Percentiles rank a stretch among this genome's conserved stretches.
phyloP scores from a whole-genome alignment of 2,888 invertebrate species.

The Ecliptopera silaceata region DNA sequence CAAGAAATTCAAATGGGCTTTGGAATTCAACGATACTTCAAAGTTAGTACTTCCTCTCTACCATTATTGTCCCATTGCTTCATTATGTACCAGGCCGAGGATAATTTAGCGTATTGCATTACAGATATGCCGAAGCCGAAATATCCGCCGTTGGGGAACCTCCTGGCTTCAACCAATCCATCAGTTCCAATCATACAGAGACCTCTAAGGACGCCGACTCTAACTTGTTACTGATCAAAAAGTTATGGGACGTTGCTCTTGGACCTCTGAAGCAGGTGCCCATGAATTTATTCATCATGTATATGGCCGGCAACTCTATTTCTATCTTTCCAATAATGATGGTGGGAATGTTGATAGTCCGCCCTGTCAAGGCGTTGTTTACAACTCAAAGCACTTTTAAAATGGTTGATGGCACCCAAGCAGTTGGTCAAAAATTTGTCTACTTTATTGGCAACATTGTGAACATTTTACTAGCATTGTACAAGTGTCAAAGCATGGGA shows the following conservation, averaged over 20 bases:
- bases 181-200: slow-evolving; percentile 89
- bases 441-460: slow-evolving; percentile 97
- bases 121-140: slow-evolving; percentile 53
- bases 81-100: background rate
- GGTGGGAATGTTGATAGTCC: slow-evolving; percentile 99
- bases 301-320: slow-evolving; percentile 99
- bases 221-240: slow-evolving; percentile 93
- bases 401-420: slow-evolving; percentile 96
- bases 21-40: slow-evolving; percentile 79
- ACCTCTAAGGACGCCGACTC: slow-evolving; percentile 92
- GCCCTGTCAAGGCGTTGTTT: slow-evolving; percentile 97
- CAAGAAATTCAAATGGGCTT: slow-evolving; percentile 85
- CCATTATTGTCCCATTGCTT: background rate
- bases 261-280: slow-evolving; percentile 98
- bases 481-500: slow-evolving; percentile 99
- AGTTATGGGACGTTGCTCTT: slow-evolving; percentile 98
- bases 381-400: slow-evolving; percentile 95
- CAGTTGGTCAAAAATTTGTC: slow-evolving; percentile 94
- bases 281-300: slow-evolving; percentile 99
- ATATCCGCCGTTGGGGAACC: slow-evolving; percentile 87
- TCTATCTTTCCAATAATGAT: slow-evolving; percentile 99
- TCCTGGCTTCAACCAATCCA: slow-evolving; percentile 91
- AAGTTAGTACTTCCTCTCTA: slow-evolving; percentile 66
- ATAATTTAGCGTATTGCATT: slow-evolving; percentile 22
- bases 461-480: slow-evolving; percentile 94